phyloP scores from a whole-genome alignment of 2,797 vertebrate species.

The Gallinago nigripennis region DNA sequence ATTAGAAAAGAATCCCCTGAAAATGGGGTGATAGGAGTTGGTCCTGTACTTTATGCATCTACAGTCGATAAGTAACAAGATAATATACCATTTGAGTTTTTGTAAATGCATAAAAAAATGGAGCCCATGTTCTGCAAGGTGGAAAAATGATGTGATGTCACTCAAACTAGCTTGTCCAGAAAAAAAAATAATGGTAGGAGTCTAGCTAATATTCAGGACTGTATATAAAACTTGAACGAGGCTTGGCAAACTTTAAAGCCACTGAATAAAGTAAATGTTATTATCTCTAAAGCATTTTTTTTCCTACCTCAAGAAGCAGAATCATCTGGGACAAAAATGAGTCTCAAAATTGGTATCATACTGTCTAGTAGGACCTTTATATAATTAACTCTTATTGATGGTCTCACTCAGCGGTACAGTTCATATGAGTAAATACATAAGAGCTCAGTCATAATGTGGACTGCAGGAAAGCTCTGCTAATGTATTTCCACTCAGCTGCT shows the following conservation, averaged over 20 bases:
- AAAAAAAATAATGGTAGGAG: not conserved
- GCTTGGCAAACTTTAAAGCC: not conserved
- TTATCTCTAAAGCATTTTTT: not conserved
- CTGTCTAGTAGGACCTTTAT: not conserved
- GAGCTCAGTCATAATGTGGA: not conserved
- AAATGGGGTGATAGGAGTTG: not conserved
- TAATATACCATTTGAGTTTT: not conserved
- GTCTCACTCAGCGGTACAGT: not conserved
- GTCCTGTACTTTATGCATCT: not conserved
- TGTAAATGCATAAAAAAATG: not conserved
- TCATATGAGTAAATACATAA: not conserved
- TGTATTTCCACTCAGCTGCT: not conserved
- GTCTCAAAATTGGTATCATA: not conserved
- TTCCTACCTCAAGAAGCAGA: not conserved
- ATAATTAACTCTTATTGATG: not conserved
- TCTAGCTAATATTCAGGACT: not conserved
- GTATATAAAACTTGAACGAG: not conserved
- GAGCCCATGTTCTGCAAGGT: not conserved
- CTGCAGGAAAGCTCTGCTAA: constrained; percentile 8
- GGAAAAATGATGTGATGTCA: not conserved
- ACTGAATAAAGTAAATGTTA: not conserved
- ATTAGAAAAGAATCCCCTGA: not conserved
- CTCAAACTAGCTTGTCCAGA: not conserved
- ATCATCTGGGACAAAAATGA: not conserved
- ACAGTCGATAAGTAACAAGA: not conserved